A percentile compares a stretch with the other conserved stretches of the same genome.
Conservation (phyloP, 2,113 vertebrate genomes). For the Etia nguti region DNA sequence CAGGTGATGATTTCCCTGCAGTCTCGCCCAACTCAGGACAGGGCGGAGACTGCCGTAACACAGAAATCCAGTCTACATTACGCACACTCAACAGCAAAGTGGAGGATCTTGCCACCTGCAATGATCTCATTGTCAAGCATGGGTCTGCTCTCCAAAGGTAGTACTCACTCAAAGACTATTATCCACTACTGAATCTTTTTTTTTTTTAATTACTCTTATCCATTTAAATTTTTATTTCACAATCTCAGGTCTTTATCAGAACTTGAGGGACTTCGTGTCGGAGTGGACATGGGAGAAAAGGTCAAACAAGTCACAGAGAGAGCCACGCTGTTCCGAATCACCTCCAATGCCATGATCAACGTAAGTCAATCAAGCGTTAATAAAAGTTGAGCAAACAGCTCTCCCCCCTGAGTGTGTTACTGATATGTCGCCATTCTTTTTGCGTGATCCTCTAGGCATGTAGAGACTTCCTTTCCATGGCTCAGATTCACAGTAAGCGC, state of each 20-base stretch:
- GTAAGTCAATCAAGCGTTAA: slow-evolving; percentile 68
- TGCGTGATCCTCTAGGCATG: slow-evolving; percentile 74
- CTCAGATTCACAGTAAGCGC: slow-evolving; percentile 89
- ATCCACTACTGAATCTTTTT: background rate
- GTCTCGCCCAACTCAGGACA: slow-evolving; percentile 70
- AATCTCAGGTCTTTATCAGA: slow-evolving; percentile 84
- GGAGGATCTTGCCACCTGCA: slow-evolving; percentile 93
- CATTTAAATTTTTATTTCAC: background rate
- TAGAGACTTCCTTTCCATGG: slow-evolving; percentile 87
- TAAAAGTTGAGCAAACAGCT: background rate
- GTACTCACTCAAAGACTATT: background rate
- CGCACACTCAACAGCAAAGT: slow-evolving; percentile 89
- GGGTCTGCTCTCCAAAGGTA: slow-evolving; percentile 91
- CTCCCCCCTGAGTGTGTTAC: background rate
- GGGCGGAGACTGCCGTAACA: slow-evolving; percentile 74
- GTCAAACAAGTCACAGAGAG: slow-evolving; percentile 93
- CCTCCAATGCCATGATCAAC: slow-evolving; percentile 98
- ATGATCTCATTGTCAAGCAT: slow-evolving; percentile 95
- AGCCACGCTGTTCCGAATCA: slow-evolving; percentile 94
- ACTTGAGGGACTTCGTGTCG: slow-evolving; percentile 82
- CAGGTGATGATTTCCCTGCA: slow-evolving; percentile 81
- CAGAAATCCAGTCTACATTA: slow-evolving; percentile 88
- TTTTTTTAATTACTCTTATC: background rate
- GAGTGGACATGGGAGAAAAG: slow-evolving; percentile 85
- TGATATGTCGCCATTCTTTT: background rate